Evolutionary conservation across 1,140 invertebrate genomes (phyloP).

Genomic region (Notospermus geniculatus): DNA sequence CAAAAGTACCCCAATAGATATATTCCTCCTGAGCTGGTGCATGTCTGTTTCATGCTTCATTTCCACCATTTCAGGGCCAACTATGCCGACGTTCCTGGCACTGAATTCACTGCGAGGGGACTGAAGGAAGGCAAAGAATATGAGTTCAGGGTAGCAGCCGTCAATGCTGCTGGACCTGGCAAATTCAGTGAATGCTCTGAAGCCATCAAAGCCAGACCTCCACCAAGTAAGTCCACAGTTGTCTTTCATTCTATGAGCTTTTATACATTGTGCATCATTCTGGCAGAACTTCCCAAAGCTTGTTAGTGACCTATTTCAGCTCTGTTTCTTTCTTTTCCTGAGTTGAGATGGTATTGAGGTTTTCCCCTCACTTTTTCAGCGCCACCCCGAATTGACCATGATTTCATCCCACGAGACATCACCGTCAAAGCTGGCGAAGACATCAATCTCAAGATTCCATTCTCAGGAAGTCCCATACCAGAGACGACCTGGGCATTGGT

Average conservation of each 20-base stretch:
- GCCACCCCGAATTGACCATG: constrained; percentile 56
- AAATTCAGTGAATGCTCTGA: constrained; percentile 88
- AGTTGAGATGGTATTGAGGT: too few species aligned
- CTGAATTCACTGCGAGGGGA: constrained; percentile 76
- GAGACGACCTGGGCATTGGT: constrained; percentile 83
- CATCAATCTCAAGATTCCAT: constrained; percentile 73
- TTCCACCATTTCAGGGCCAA: constrained; percentile 37
- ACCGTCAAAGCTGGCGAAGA: constrained; percentile 52
- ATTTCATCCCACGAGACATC: constrained; percentile 51
- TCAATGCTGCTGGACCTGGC: constrained; percentile 94
- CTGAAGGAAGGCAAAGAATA: constrained; percentile 94
- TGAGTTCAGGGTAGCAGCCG: constrained; percentile 92
- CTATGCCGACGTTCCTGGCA: constrained; percentile 40
- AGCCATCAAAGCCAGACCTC: constrained; percentile 80
- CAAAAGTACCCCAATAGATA: too few species aligned
- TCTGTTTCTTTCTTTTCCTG: too few species aligned
- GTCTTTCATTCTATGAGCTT: background rate
- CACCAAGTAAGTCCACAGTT: constrained; percentile 65
- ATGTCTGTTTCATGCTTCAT: too few species aligned
- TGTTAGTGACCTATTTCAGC: too few species aligned
- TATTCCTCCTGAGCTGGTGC: too few species aligned
- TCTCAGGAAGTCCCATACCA: constrained; percentile 87
- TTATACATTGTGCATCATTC: too few species aligned
- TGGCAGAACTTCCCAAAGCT: too few species aligned
- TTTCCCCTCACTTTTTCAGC: constrained; percentile 62